Base-by-base conservation (phyloP, 2,113 vertebrate species). In the Forbesichthys papilliferus region DNA sequence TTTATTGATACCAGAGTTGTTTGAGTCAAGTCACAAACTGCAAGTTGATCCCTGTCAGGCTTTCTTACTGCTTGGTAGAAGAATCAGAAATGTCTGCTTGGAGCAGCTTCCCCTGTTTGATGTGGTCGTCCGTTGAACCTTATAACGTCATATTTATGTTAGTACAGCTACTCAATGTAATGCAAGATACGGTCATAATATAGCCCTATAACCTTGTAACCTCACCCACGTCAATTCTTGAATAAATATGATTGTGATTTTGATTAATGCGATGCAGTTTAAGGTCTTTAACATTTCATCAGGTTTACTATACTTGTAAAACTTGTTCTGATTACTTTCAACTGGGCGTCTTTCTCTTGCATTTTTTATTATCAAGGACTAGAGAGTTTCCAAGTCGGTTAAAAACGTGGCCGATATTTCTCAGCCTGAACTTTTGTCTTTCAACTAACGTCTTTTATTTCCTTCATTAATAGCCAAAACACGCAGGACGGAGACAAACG, bases 11-110 rank as follows among this genome's bases (percentile, higher is more conserved):
- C 49, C 59, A 54, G 59, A 36, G 36, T 16, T 18, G 68, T 53
- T 69, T 61, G 59, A 13, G 61, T 55, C 68, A 54, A 55, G 60
- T 63, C 60, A 48, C 62, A 46, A 69, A 70, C 59, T 46, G 59
- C 60, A 9, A 62, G 58, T 54, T 62, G 68, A 69, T 53, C 48
- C 27, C 59, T 70, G 60, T 47, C 60, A 62, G 20, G 46, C 18
- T 16, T 47, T 47, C 20, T 51, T 8, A 1, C 42, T 20, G 48
- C 51, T 62, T 62, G 47, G 66, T 5, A 34, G 54, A 46, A 58
- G 59, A n/a, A 49, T 58, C 3, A 16, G 11, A 16, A 68, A 60
- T 14, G 48, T 48, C 46, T 47, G 47, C 48, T 14, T 52, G 11
- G 67, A 53, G 58, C 16, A 18, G 56, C 20, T 13, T 51, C 48